Evolutionary conservation across 2,888 invertebrate genomes (phyloP), one percentile per base, ranked within the genome.

Genomic region (Orthosia gothica): DNA sequence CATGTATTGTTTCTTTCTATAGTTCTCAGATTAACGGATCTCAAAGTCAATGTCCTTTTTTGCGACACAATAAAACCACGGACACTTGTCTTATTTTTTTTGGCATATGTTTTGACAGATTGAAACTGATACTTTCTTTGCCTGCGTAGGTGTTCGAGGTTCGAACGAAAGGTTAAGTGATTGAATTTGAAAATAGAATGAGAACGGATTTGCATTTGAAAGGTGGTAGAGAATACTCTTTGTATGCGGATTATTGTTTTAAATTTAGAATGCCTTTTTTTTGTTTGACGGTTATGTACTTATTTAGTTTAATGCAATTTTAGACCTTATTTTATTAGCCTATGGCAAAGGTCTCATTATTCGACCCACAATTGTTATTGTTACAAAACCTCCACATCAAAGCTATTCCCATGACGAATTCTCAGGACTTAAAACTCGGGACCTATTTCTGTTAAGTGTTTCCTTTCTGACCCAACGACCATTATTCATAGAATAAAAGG

Each of bases 21-120:
- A 62, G 65, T 70, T 77, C 70, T 70, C 61, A 69, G 65, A 73
- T 74, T 76, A 83, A 83, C 81, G 64, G 69, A 64, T 67, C 66
- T 81, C 61, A 67, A 81, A 58, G 83, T 81, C 83, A 83, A 81
- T 76, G 83, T 78, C 73, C 81, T 78, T 75, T 67, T 68, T 70
- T 50, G 73, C 23, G 40, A 18, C 40, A 40, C 18, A 55, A 67
- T 69, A 74, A 69, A 74, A 59, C 72, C 58, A 62, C 61, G 58
- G 32, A 12, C 54, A 64, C 55, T 52, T 66, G 16, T 50, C 61
- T 61, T 61, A n/a, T 23, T 68, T 69, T 67, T 65, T 59, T 65
- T 32, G 67, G 45, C 63, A 61, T 15, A 66, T 72, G 64, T 62
- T 75, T 75, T 79, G 79, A 70, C 72, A 69, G 68, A 71, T 83